Base-by-base conservation (phyloP, 2,113 vertebrate species). In the Rhea pennata region DNA sequence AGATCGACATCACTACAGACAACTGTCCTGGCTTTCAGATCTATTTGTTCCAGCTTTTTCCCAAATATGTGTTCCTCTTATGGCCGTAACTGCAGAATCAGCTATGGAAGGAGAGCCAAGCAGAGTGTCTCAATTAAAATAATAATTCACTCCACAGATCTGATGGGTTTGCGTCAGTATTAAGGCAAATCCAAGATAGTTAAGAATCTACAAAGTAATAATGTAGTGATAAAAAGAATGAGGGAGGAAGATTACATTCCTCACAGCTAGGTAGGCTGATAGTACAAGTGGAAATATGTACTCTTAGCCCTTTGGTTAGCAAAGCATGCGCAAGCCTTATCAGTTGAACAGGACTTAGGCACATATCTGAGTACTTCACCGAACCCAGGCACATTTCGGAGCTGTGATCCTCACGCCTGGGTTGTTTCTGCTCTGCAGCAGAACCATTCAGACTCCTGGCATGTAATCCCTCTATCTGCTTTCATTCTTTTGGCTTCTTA, bases 181-280 rank as follows among this genome's bases (percentile, higher is more conserved):
- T 13, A 70, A 93, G 50, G 73, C 42, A 70, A 82, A 90, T 10
- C 65, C 66, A 5, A 44, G 80, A 16, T 24, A 53, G 93, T 67
- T 80, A 50, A 56, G 89, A 90, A 88, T 70, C 73, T 12, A 23
- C 0, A 5, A 72, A 62, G 48, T 4, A 42, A 36, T 3, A 58
- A 31, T 2, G 17, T 12, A 17, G 77, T 91, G 95, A 82, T 94
- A 82, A 88, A 75, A 54, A 79, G 23, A 2, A 31, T 4, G 33
- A 62, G 26, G 53, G 86, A 75, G 93, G 73, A 94, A 53, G 58
- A 82, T 50, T 53, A 27, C 84, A 79, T 94, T 94, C 92, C 88
- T 88, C 2, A 0, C 61, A 61, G 69, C 65, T 78, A 59, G 51
- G 78, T 48, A 42, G 48, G 48, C 77, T 94, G 86, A 44, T 72